Conservation (phyloP, 2,113 vertebrate genomes). For the Pogona vitticeps region DNA sequence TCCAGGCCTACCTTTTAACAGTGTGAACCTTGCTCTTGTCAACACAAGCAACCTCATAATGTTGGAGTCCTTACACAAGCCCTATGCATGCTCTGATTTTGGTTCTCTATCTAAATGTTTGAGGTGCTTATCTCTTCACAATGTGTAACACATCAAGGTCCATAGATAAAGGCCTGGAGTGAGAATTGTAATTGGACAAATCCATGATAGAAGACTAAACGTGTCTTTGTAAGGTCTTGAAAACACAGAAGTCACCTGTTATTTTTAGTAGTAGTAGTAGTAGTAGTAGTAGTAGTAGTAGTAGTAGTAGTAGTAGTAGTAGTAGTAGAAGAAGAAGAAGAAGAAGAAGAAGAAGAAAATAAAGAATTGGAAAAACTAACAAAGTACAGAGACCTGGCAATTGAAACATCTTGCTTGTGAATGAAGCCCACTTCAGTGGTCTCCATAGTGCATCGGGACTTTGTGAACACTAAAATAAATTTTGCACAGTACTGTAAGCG, state of each 20-base stretch:
- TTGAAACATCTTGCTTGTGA: no score
- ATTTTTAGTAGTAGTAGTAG: no score
- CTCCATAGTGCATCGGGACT: no score
- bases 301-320: no score
- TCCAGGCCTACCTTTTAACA: conserved; percentile 52
- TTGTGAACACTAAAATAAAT: no score
- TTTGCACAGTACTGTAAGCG: no score
- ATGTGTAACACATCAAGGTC: not conserved
- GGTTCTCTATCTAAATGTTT: fast-evolving
- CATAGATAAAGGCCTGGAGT: not conserved
- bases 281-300: no score
- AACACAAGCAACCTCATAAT: conserved; percentile 36
- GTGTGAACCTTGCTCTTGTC: conserved; percentile 42
- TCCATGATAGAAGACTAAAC: not conserved
- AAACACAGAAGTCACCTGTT: not conserved
- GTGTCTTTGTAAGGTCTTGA: not conserved
- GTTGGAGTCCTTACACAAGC: not conserved
- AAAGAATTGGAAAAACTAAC: no score
- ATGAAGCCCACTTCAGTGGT: no score
- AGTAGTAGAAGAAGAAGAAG: no score
- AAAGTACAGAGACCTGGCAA: no score
- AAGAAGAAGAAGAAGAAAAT: no score
- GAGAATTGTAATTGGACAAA: conserved; percentile 12
- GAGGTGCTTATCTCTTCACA: fast-evolving
- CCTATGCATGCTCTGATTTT: not conserved